These are phyloP conservation scores for Gymnosoma rotundatum DNA, from an alignment of 2,888 invertebrate genomes.

Conservation along the genomic window DNA sequence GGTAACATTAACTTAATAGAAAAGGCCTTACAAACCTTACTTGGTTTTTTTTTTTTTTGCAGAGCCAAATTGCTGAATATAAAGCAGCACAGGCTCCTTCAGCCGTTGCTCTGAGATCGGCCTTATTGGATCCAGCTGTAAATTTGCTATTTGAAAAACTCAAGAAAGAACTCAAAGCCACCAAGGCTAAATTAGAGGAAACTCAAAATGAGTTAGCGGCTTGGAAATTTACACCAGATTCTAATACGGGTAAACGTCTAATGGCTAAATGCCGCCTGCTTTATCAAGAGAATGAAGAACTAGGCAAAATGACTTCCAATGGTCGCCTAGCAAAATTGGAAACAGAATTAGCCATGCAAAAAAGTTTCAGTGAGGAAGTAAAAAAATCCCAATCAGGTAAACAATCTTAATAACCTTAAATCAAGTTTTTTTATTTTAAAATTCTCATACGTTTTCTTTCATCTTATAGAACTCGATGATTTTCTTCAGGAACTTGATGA, in stretches of 20 bases:
- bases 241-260: conserved; percentile 97
- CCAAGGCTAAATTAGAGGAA: conserved; percentile 95
- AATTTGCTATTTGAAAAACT: conserved; percentile 96
- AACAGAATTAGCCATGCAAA: conserved; percentile 96
- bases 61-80: conserved; percentile 97
- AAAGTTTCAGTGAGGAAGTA: conserved; percentile 97
- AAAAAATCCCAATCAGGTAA: conserved; percentile 97
- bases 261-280: conserved; percentile 98
- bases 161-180: conserved; percentile 93
- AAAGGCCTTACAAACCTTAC: background rate
- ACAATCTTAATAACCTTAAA: conserved; percentile 51
- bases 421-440: background rate
- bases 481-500: conserved; percentile 97
- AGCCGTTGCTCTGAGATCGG: conserved; percentile 88
- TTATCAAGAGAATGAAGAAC: conserved; percentile 98
- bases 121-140: conserved; percentile 96
- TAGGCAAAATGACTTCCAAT: conserved; percentile 97
- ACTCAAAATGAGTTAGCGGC: conserved; percentile 98
- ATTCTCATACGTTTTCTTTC: background rate
- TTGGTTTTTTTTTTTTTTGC: background rate
- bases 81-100: conserved; percentile 94
- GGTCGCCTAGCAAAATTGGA: conserved; percentile 97
- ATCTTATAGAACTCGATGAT: conserved; percentile 93
- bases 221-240: conserved; percentile 99
- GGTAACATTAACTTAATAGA: conserved; percentile 80